Evolutionary conservation across 2,888 invertebrate genomes (phyloP).

Genomic region (Apamea crenata): DNA sequence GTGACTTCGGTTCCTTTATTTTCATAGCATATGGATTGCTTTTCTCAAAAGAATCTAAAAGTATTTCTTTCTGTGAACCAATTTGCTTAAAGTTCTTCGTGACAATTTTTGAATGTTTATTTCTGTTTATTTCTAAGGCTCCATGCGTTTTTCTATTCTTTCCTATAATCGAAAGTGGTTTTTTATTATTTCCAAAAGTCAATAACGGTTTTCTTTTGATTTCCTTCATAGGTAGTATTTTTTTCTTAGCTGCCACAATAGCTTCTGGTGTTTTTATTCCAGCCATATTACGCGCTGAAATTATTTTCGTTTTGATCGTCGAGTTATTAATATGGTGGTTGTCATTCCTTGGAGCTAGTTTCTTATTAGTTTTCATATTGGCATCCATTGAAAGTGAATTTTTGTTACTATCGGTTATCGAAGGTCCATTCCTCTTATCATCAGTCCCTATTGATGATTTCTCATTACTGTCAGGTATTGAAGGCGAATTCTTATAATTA

Average conservation of each 20-base stretch:
- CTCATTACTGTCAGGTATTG: background rate
- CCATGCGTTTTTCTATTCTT: conserved; percentile 14
- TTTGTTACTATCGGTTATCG: background rate
- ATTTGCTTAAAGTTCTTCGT: conserved; percentile 55
- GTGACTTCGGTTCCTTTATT: conserved; percentile 60
- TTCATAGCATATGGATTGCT: conserved; percentile 71
- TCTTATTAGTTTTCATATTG: background rate
- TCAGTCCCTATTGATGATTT: background rate
- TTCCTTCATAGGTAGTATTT: conserved; percentile 19
- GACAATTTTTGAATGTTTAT: conserved; percentile 33
- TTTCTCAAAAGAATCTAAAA: conserved; percentile 71
- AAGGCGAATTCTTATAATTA: background rate
- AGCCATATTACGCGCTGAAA: background rate
- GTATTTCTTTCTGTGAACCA: conserved; percentile 36
- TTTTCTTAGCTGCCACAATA: conserved; percentile 4
- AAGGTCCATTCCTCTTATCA: background rate
- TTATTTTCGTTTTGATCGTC: background rate
- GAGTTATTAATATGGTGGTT: background rate
- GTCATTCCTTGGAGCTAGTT: background rate
- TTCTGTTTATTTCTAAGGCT: conserved; percentile 35
- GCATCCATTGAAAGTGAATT: background rate
- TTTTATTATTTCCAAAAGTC: conserved; percentile 9
- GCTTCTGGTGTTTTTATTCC: background rate
- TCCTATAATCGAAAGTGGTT: conserved; percentile 2
- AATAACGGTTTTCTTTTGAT: conserved; percentile 39